Base-by-base conservation (phyloP, 1,140 invertebrate species). In the Eulimnadia texana region DNA sequence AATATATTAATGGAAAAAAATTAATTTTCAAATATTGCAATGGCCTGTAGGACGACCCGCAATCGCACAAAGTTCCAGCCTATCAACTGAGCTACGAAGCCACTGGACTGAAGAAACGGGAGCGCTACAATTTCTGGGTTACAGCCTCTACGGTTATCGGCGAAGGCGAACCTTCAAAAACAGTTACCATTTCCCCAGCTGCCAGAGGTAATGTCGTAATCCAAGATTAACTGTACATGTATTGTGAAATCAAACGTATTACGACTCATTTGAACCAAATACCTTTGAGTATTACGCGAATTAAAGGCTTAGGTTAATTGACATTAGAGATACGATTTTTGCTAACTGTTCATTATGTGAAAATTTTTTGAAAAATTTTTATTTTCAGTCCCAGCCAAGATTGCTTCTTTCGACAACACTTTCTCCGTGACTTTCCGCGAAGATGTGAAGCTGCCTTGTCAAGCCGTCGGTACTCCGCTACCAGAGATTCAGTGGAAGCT, bases 81-180 rank as follows among this genome's bases (percentile, higher is more conserved):
- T 73, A 72, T 62, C 77, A 79, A 80, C 76, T 86, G 70, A 88
- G 82, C 69, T 89, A 84, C 69, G 91, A 93, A 71, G 87, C 90
- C 10, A 85, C 84, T 52, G 86, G 87, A 65, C 72, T 94, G 65
- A 86, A 85, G 67, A 82, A 85, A 66, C 84, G 85, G 67, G 77
- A 81, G 54, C 83, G 86, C 61, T 93, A 93, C 69, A 88, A 93
- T 72, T 93, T 95, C 74, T 94, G 90, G 90, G 90, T 95, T 0
- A 93, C 90, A 13, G 90, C 90, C 47, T 90, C 88, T 52, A 95
- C 91, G 0, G 86, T 86, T 62, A 92, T 93, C 68, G 91, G 91
- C 3, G 91, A 94, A 80, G 90, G 91, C 47, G 85, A 90, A 74
- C 80, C 85, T 49, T 92, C 89, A 24, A 86, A 89, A 67, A 85